phyloP scores from a whole-genome alignment of 2,797 vertebrate genomes.

The Iguana delicatissima region DNA sequence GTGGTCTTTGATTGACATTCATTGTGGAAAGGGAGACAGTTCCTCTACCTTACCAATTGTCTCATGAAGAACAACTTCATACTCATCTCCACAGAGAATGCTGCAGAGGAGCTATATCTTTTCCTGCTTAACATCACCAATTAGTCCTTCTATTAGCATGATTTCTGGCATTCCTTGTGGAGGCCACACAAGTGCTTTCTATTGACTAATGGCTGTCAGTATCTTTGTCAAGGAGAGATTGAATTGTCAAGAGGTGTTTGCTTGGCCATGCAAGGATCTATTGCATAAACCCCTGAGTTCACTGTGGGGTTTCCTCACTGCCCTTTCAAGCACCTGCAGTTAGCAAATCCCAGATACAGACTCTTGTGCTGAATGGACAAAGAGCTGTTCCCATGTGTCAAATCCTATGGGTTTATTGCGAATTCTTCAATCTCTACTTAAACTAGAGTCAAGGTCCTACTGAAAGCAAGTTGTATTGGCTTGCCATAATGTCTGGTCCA shows the following conservation, averaged over 20 bases:
- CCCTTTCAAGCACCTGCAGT: neutral
- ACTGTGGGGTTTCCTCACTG: neutral
- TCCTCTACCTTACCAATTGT: slow-evolving; percentile 13
- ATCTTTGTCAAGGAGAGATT: slow-evolving; percentile 16
- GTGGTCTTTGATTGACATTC: neutral
- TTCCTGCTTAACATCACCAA: neutral
- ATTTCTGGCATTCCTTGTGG: slow-evolving; percentile 14
- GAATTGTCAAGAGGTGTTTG: neutral
- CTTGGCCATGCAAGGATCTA: neutral
- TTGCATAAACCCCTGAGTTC: neutral
- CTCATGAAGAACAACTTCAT: neutral
- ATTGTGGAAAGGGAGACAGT: neutral
- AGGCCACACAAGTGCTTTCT: neutral
- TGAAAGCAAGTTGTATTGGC: neutral
- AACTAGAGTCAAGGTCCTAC: slow-evolving; percentile 7
- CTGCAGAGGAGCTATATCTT: neutral
- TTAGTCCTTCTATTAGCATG: slow-evolving; percentile 3
- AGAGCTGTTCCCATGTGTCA: neutral
- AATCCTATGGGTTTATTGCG: slow-evolving; percentile 27
- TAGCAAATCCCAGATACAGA: slow-evolving; percentile 15
- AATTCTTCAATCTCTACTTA: slow-evolving; percentile 21
- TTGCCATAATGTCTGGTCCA: slow-evolving; percentile 6
- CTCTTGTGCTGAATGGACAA: neutral
- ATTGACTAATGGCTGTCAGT: neutral
- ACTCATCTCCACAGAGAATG: slow-evolving; percentile 3